phyloP scores from a whole-genome alignment of 2,888 invertebrate genomes.

The Hydroisotoma schaefferi region DNA sequence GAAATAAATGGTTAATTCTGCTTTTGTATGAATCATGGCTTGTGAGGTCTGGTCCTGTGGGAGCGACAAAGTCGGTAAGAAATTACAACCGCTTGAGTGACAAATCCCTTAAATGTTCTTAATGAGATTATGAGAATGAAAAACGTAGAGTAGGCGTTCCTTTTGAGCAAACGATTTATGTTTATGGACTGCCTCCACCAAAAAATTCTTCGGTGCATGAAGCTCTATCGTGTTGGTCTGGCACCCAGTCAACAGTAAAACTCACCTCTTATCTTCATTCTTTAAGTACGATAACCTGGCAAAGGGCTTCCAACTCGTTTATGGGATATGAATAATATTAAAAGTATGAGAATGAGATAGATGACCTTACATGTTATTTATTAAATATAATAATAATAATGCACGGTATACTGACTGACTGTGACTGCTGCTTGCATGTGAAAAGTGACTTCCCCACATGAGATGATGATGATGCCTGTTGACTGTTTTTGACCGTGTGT shows the following conservation, averaged over 20 bases:
- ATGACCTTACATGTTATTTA: not conserved
- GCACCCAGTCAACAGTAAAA: no score
- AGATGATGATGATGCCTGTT: no score
- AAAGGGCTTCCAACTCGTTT: no score
- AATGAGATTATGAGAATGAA: slow-evolving; percentile 47
- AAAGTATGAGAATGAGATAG: not conserved
- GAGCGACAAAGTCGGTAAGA: not conserved
- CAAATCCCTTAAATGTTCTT: slow-evolving; percentile 45
- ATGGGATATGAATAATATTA: not conserved
- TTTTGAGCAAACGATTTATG: slow-evolving; percentile 6
- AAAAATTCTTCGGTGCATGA: no score
- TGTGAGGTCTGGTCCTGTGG: not conserved
- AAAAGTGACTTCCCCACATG: slow-evolving; percentile 1
- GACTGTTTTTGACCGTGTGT: not conserved
- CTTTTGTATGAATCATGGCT: not conserved
- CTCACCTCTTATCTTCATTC: no score
- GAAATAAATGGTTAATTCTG: not conserved
- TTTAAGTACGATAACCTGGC: not conserved
- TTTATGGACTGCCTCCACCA: slow-evolving; percentile 6
- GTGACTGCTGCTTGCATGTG: not conserved
- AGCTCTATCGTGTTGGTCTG: not conserved
- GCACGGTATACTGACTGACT: not conserved
- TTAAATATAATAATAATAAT: not conserved
- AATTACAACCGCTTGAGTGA: slow-evolving; percentile 26
- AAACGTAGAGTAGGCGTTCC: no score